Percentiles rank a stretch among this genome's conserved stretches.
These are phyloP conservation scores for Tapera naevia DNA, from an alignment of 2,797 vertebrate species.

Conservation along the genomic window DNA sequence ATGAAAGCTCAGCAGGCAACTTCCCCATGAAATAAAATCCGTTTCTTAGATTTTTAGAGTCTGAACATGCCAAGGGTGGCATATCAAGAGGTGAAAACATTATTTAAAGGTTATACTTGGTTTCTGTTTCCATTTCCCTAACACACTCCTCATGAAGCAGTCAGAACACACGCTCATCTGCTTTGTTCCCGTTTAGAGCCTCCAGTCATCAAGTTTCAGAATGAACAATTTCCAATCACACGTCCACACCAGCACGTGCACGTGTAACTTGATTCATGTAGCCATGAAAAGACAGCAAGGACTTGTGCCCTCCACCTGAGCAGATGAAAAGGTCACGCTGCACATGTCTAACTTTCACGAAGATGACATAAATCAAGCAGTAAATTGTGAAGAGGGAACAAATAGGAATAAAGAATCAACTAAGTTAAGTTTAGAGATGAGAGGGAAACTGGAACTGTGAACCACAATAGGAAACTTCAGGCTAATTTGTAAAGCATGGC, in stretches of 20 bases:
- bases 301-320: background rate
- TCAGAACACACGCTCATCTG: background rate
- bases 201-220: background rate
- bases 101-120: slow-evolving; percentile 17
- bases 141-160: background rate
- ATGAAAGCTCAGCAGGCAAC: slow-evolving; percentile 51
- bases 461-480: slow-evolving; percentile 24
- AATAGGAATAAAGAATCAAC: background rate
- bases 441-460: background rate
- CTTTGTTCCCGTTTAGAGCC: background rate
- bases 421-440: slow-evolving; percentile 11
- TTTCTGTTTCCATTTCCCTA: background rate
- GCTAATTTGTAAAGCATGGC: slow-evolving; percentile 28
- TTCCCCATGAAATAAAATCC: slow-evolving; percentile 42
- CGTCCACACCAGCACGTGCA: accelerated
- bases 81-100: background rate
- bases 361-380: background rate
- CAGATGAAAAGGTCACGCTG: background rate
- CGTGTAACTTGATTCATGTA: background rate
- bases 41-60: slow-evolving; percentile 46
- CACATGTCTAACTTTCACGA: background rate
- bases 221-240: background rate
- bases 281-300: background rate
- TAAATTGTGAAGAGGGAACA: background rate
- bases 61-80: slow-evolving; percentile 8